These are phyloP conservation scores for Ploceus nigricollis DNA, from an alignment of 2,113 vertebrate genomes.

Conservation along the genomic window DNA sequence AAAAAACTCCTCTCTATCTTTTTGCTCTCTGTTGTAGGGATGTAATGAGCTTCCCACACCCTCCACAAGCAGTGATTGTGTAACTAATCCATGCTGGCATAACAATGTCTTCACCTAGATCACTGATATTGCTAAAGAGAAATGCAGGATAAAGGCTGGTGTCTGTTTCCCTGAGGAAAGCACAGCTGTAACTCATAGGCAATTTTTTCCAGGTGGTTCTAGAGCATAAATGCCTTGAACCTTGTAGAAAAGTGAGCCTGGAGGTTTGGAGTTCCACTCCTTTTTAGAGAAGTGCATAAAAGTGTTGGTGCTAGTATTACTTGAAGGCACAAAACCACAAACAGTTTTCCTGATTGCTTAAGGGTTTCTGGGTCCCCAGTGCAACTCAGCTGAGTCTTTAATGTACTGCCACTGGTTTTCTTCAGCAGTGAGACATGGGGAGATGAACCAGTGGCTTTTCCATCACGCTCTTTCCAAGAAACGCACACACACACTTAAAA, in stretches of 20 bases:
- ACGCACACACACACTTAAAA: neutral
- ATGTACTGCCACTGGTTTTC: neutral
- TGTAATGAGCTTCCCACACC: neutral
- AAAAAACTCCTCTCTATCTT: neutral
- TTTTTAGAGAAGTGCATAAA: neutral
- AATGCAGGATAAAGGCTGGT: conserved; percentile 29
- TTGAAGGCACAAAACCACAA: neutral
- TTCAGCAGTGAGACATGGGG: neutral
- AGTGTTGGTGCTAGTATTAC: neutral
- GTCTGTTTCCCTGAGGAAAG: neutral
- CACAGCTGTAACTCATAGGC: neutral
- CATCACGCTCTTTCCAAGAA: neutral
- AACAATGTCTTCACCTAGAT: conserved; percentile 14
- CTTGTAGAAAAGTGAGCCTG: neutral
- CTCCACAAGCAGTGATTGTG: neutral
- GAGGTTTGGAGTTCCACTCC: neutral
- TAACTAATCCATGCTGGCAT: neutral
- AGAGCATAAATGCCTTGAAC: neutral
- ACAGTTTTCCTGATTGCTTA: neutral
- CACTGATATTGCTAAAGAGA: conserved; percentile 34
- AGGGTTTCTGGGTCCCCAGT: neutral
- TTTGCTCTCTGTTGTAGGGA: neutral
- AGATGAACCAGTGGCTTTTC: neutral
- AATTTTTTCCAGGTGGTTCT: neutral
- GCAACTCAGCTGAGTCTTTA: neutral